phyloP scores from a whole-genome alignment of 2,797 vertebrate genomes.

The Enteromius viviparus region DNA sequence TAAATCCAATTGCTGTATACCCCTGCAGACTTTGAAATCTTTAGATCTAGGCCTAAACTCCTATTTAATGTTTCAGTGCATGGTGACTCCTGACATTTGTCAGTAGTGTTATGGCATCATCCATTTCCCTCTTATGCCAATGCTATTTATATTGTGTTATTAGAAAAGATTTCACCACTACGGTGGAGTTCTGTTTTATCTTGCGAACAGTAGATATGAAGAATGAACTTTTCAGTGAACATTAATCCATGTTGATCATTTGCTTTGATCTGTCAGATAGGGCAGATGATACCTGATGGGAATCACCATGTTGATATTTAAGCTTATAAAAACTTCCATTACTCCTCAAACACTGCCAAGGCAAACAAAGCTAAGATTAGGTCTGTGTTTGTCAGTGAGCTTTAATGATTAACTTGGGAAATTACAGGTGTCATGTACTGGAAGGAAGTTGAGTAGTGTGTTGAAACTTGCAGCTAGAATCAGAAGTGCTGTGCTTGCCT shows the following conservation, averaged over 20 bases:
- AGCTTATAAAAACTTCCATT: not conserved
- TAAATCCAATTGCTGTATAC: conserved; percentile 12
- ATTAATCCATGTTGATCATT: not conserved
- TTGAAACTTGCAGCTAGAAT: conserved; percentile 56
- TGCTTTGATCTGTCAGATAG: conserved; percentile 1
- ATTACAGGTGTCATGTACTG: conserved; percentile 60
- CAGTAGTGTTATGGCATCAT: not conserved
- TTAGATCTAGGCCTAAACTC: conserved; percentile 3
- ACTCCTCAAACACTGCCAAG: not conserved
- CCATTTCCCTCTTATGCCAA: not conserved
- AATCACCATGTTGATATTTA: not conserved
- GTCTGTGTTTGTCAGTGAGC: conserved; percentile 38
- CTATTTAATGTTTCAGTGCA: not conserved
- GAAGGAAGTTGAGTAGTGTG: conserved; percentile 60
- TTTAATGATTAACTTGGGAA: conserved; percentile 67
- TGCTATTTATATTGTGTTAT: not conserved
- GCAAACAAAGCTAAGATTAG: conserved; percentile 26
- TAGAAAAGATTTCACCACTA: not conserved
- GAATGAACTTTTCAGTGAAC: conserved; percentile 54
- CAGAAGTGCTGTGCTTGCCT: conserved; percentile 50
- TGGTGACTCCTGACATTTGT: conserved; percentile 13
- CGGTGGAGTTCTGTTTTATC: not conserved
- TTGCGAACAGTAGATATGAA: conserved; percentile 57
- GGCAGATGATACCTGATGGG: not conserved
- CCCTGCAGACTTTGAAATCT: conserved; percentile 8